Evolutionary conservation across 2,888 invertebrate genomes (phyloP).

Genomic region (Melanostoma mellinum): DNA sequence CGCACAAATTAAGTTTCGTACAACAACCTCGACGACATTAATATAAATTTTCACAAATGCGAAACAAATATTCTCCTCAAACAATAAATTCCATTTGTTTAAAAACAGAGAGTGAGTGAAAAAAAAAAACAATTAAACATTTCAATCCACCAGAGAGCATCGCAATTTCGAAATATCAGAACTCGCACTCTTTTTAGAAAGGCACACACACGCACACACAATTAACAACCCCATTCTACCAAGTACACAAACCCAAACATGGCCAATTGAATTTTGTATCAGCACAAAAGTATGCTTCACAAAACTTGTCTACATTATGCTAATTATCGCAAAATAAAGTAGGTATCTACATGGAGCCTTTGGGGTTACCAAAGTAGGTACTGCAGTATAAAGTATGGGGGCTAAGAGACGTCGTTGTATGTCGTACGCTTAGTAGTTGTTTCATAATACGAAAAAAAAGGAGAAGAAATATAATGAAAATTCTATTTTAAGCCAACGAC

Average conservation of each 20-base stretch:
- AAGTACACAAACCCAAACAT: conserved; percentile 18
- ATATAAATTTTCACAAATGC: conserved; percentile 45
- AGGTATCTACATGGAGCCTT: conserved; percentile 37
- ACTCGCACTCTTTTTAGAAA: background rate
- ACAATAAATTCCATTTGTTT: conserved; percentile 58
- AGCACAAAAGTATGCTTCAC: conserved; percentile 45
- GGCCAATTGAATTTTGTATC: conserved; percentile 45
- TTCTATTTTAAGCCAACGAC: conserved; percentile 53
- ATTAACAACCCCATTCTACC: too few relatives aligned
- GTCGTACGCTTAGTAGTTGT: conserved; percentile 18
- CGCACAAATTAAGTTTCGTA: conserved; percentile 31
- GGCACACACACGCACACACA: conserved; percentile 1
- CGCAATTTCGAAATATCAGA: conserved; percentile 12
- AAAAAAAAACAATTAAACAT: conserved; percentile 36
- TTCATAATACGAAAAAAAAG: conserved; percentile 14
- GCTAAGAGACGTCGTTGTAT: conserved; percentile 5
- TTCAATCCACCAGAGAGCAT: conserved; percentile 6
- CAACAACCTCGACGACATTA: conserved; percentile 27
- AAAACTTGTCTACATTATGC: conserved; percentile 66
- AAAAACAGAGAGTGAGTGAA: background rate
- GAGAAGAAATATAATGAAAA: conserved; percentile 36
- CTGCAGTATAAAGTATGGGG: background rate
- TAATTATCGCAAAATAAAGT: conserved; percentile 49
- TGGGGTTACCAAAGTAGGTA: conserved; percentile 33
- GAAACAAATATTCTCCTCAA: conserved; percentile 65